Evolutionary conservation across 1,140 invertebrate genomes (phyloP).

Genomic region (Anastrepha ludens): DNA sequence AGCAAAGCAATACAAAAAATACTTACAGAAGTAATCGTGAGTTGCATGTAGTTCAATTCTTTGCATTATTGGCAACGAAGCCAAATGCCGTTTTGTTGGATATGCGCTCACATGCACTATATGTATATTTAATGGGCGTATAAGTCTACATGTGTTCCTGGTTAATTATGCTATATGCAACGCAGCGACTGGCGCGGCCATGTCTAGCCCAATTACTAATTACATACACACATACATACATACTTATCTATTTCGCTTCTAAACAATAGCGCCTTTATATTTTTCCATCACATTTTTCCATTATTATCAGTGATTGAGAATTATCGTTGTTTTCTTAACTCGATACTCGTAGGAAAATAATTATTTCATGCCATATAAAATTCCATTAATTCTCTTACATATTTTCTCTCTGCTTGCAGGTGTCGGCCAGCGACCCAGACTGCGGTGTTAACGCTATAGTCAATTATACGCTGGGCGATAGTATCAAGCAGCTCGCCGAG

Average conservation of each 20-base stretch:
- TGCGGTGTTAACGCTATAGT: constrained; percentile 96
- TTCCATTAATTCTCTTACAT: constrained; percentile 24
- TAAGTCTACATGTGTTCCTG: not conserved
- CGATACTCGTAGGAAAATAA: not conserved
- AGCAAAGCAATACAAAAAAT: too few species aligned
- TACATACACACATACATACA: not conserved
- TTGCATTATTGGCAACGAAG: not conserved
- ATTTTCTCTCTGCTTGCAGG: constrained; percentile 77
- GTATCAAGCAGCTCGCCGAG: constrained; percentile 80
- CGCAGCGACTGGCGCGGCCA: not conserved
- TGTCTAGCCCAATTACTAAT: not conserved
- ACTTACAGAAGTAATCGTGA: not conserved
- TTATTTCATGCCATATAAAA: not conserved
- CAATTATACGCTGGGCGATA: constrained; percentile 91
- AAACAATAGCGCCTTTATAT: not conserved
- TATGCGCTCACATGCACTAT: not conserved
- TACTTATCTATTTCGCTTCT: not conserved
- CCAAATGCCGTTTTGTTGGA: not conserved
- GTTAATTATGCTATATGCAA: not conserved
- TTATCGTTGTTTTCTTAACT: not conserved
- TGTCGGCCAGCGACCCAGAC: constrained; percentile 94
- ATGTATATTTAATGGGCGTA: not conserved
- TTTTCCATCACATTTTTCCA: not conserved
- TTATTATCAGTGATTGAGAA: not conserved
- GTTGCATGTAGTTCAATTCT: not conserved